Evolutionary conservation across 2,797 vertebrate genomes (phyloP), one percentile per base, ranked within the genome.

Genomic region (Chloroceryle amazona): DNA sequence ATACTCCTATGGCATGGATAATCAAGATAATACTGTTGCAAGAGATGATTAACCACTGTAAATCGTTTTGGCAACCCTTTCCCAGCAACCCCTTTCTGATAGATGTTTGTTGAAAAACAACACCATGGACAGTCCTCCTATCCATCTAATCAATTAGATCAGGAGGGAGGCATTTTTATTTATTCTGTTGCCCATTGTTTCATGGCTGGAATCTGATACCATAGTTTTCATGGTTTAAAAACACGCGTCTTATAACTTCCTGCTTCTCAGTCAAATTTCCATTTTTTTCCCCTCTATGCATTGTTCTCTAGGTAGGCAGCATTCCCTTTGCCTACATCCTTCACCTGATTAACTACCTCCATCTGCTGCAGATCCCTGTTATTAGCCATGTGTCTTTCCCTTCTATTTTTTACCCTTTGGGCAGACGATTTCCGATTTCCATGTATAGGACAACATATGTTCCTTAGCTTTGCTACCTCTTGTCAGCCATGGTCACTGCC

Each of bases 401-500:
- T 28, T 65, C 62, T 54, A 86, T 37, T 65, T 94, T 96, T 61
- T 74, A 95, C 84, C 95, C 96, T 96, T 83, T 70, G 91, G 96
- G 86, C 84, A 55, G 87, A 88, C 81, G 23, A 81, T 96, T 97
- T 95, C 96, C 22, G 52, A 95, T 86, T 93, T 97, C 82, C 83
- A 75, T 76, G 76, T 93, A 93, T 87, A 68, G 90, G 91, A 94
- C 87, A 93, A 89, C 93, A 85, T 95, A 91, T 93, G 95, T 91
- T 98, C 94, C 94, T 94, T 96, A 92, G 75, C 94, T 97, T 89
- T 81, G 52, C 89, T 96, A 89, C 84, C 91, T 97, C 92, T 33
- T 93, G 92, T 96, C 93, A 90, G 94, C 86, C 92, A 72, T 25
- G 92, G 94, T 89, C 93, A 93, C 96, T 95, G 89, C 97, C 96